Base-by-base conservation (phyloP, 2,888 invertebrate species). In the Rhagium mordax region DNA sequence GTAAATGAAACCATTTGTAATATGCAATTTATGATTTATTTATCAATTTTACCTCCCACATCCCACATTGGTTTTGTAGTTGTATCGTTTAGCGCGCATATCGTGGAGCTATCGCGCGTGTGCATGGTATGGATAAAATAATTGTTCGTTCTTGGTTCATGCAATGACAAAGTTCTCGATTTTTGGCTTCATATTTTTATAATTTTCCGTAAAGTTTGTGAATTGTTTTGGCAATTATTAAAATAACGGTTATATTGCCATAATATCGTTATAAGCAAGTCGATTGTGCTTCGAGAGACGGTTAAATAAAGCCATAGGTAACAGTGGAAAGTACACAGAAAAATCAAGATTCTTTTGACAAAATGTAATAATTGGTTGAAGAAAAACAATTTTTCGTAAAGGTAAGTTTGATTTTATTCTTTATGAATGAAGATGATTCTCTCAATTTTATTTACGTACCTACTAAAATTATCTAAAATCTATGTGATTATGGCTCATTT, bases 151-250 rank as follows among this genome's bases (percentile, higher is more conserved):
- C 74, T 55, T 66, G 70, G 70, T 78, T 76, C 73, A 72, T 73
- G 72, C 70, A 69, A 77, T 75, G 76, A 78, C 74, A 75, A 77
- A 70, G 74, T 77, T 71, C 74, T 77, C 68, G 75, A 74, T 77
- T 76, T 76, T 76, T 74, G 72, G 68, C 71, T 72, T 75, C 47
- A 65, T 64, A 67, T 55, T 71, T 55, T 53, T 57, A 47, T 68
- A 47, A 70, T 71, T 74, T 65, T 67, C 29, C 61, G 16, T 51
- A 59, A 15, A 71, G 49, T 68, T 51, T 67, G 20, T 67, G 29
- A 67, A 29, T 61, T 15, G n/a, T 68, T 48, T 47, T 41, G 20
- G 29, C 61, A 15, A 6, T 57, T 24, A 70, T 70, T 69, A 53
- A 29, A 61, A 15, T 53, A 67, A 29, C 33, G 47, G 33, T 21